Percentiles rank a stretch among this genome's conserved stretches.
phyloP scores from a whole-genome alignment of 2,888 invertebrate species.

The Aphrophora alni region DNA sequence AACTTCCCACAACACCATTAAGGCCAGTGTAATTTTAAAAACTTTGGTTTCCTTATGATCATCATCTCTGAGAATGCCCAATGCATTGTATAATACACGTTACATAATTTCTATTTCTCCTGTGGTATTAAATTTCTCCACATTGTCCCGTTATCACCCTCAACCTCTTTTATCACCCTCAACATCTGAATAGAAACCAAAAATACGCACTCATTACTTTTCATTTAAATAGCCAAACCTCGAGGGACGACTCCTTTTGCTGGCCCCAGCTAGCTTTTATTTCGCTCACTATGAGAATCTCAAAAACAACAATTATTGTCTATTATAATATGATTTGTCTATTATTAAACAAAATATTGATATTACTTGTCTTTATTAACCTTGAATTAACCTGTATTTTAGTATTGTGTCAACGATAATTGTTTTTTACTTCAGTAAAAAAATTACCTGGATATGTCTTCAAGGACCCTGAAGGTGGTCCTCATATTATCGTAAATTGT shows the following conservation, averaged over 20 bases:
- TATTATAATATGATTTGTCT: too few relatives aligned
- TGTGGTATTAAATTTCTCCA: constrained; percentile 1
- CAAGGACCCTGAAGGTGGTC: too few relatives aligned
- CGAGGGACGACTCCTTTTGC: background rate
- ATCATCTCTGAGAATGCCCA: constrained; percentile 20
- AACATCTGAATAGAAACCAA: constrained; percentile 2
- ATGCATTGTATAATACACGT: constrained; percentile 5
- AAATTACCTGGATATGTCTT: too few relatives aligned
- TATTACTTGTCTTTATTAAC: too few relatives aligned
- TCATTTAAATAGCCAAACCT: background rate
- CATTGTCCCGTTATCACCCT: background rate
- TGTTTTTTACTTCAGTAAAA: too few relatives aligned
- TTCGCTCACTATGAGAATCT: constrained; percentile 10
- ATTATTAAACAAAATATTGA: too few relatives aligned
- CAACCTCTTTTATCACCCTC: constrained; percentile 13
- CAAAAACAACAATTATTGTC: too few relatives aligned
- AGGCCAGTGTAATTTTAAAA: background rate
- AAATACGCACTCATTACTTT: constrained; percentile 6
- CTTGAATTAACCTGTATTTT: too few relatives aligned
- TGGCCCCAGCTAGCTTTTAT: background rate
- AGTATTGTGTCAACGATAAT: too few relatives aligned
- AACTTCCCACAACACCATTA: background rate
- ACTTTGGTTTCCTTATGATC: constrained; percentile 9
- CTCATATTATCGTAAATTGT: too few relatives aligned
- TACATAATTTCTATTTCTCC: constrained; percentile 14